A percentile compares a stretch with the other conserved stretches of the same genome.
Conservation (phyloP, 2,113 vertebrate genomes). For the Ciconia boyciana region DNA sequence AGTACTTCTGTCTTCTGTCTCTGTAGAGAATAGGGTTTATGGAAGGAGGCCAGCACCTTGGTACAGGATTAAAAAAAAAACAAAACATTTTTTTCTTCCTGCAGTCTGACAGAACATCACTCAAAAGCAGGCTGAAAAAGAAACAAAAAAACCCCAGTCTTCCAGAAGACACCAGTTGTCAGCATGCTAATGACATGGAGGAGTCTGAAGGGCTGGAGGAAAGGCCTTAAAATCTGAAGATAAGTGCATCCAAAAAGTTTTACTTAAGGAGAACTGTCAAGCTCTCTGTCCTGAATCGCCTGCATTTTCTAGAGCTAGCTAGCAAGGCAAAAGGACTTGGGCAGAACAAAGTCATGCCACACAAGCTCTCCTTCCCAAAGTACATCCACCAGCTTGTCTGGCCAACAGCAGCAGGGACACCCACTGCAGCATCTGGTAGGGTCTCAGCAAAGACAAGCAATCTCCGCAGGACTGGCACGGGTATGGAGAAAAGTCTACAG, state of each 20-base stretch:
- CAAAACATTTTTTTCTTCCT: not conserved
- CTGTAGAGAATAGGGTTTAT: constrained; percentile 38
- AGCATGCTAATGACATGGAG: not conserved
- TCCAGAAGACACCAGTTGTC: not conserved
- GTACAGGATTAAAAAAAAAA: not conserved
- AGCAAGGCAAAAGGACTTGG: not conserved
- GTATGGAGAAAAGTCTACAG: not conserved
- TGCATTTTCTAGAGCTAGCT: not conserved
- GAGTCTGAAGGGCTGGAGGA: not conserved
- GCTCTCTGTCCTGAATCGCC: not conserved
- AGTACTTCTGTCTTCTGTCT: constrained; percentile 6
- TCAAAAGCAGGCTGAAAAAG: not conserved
- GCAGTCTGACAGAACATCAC: not conserved
- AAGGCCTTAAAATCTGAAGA: not conserved
- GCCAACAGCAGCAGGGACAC: not conserved
- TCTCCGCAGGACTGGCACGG: not conserved
- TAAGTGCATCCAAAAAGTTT: not conserved
- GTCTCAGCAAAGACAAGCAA: not conserved
- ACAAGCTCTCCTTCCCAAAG: not conserved
- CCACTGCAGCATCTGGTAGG: not conserved
- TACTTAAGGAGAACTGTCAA: not conserved
- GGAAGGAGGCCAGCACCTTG: constrained; percentile 40
- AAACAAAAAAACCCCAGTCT: not conserved
- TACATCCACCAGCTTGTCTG: not conserved
- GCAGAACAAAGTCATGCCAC: not conserved